Conservation (phyloP, 2,113 vertebrate species). For the Megaceryle maxima region DNA sequence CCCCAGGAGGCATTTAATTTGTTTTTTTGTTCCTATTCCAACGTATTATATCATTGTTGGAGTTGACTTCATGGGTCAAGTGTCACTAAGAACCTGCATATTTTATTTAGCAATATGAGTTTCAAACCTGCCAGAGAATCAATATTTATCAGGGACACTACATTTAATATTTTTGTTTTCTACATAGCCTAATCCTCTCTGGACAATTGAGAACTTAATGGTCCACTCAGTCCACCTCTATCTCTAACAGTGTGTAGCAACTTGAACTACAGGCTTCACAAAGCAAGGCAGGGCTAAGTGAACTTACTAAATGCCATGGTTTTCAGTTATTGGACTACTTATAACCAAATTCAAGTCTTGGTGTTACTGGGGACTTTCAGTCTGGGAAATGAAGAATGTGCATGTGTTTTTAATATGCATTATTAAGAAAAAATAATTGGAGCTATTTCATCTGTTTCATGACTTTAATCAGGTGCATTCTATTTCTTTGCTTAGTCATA, state of each 20-base stretch:
- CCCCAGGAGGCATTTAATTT: slow-evolving; percentile 47
- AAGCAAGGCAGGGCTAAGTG: not conserved
- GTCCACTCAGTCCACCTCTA: not conserved
- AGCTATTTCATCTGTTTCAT: not conserved
- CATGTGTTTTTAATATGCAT: not conserved
- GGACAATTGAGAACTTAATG: slow-evolving; percentile 15
- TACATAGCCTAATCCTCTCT: slow-evolving; percentile 35
- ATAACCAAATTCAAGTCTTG: not conserved
- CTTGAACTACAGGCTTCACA: not conserved
- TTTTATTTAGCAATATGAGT: slow-evolving; percentile 63
- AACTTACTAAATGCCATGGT: not conserved
- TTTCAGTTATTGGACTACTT: not conserved
- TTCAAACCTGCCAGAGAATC: slow-evolving; percentile 53
- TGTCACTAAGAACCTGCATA: slow-evolving; percentile 59
- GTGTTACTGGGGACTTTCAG: not conserved
- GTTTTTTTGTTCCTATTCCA: slow-evolving; percentile 64
- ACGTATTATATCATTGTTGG: slow-evolving; percentile 64
- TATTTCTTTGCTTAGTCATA: not conserved
- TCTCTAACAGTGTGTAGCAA: not conserved
- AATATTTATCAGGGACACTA: slow-evolving; percentile 66
- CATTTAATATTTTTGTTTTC: slow-evolving; percentile 60
- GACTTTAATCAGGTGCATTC: not conserved
- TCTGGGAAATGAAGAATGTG: not conserved
- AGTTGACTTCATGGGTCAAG: slow-evolving; percentile 73
- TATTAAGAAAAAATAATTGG: not conserved